phyloP scores from a whole-genome alignment of 2,888 invertebrate genomes.

The Zelleria hepariella region DNA sequence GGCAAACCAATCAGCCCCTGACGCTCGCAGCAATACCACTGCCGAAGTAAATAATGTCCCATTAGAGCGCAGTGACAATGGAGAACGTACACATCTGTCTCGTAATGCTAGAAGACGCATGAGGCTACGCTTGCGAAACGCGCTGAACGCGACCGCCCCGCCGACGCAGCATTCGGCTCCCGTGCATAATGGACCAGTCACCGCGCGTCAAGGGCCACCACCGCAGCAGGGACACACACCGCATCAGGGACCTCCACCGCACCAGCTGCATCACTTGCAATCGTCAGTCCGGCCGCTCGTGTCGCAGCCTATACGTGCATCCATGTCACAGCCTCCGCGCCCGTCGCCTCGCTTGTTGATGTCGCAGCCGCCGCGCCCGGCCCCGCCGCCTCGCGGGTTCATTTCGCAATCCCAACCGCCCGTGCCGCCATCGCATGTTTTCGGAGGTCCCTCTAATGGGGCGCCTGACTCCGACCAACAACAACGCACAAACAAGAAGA shows the following conservation, averaged over 20 bases:
- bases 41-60: background rate
- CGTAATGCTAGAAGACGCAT: slow-evolving; percentile 52
- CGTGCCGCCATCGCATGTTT: slow-evolving; percentile 11
- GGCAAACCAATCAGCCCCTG: background rate
- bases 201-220: too few species aligned
- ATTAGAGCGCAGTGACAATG: background rate
- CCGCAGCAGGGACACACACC: background rate
- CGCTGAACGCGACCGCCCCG: slow-evolving; percentile 30
- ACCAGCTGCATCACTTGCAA: background rate
- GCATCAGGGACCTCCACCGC: background rate
- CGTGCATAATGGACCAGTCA: too few species aligned
- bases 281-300: background rate
- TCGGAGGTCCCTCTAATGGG: slow-evolving; percentile 27
- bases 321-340: background rate
- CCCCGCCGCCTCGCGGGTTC: slow-evolving; percentile 13
- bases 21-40: slow-evolving; percentile 5
- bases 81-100: slow-evolving; percentile 22
- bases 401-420: slow-evolving; percentile 5
- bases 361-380: background rate
- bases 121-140: slow-evolving; percentile 42
- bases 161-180: slow-evolving; percentile 10
- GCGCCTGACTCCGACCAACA: slow-evolving; percentile 24
- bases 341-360: too few species aligned
- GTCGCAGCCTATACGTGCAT: background rate
- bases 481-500: slow-evolving; percentile 43